Conservation (phyloP, 2,888 invertebrate genomes). For the Rhyacophila evoluta region DNA sequence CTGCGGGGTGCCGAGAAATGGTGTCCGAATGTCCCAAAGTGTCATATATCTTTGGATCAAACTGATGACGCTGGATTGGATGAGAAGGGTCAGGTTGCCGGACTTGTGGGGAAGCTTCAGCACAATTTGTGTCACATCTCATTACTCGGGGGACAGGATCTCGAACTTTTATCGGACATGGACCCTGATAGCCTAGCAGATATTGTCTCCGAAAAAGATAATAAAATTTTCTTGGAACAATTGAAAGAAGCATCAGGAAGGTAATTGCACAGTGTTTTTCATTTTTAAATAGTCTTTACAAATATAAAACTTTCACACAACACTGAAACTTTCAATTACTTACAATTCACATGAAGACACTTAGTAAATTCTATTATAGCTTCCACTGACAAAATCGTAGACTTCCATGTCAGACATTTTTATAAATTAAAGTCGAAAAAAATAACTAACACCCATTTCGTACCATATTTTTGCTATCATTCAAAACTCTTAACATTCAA, state of each 20-base stretch:
- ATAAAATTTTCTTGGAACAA: slow-evolving; percentile 82
- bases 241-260: slow-evolving; percentile 87
- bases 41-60: slow-evolving; percentile 73
- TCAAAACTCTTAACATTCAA: too few species aligned
- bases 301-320: too few species aligned
- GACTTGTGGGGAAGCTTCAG: slow-evolving; percentile 81
- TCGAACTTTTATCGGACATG: slow-evolving; percentile 89
- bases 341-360: too few species aligned
- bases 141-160: slow-evolving; percentile 83
- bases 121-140: slow-evolving; percentile 88
- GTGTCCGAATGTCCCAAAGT: slow-evolving; percentile 74
- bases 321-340: too few species aligned
- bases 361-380: too few species aligned
- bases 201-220: slow-evolving; percentile 79
- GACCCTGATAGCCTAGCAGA: slow-evolving; percentile 89
- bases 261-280: slow-evolving; percentile 60
- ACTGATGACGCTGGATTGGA: slow-evolving; percentile 69
- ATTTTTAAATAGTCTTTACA: too few species aligned
- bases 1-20: slow-evolving; percentile 83
- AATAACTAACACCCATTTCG: too few species aligned
- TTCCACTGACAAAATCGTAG: too few species aligned
- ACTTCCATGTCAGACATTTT: too few species aligned
- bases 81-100: slow-evolving; percentile 74
- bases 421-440: too few species aligned
- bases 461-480: too few species aligned